Base-by-base conservation (phyloP, 2,888 invertebrate species). In the Drosophila peninsularis region DNA sequence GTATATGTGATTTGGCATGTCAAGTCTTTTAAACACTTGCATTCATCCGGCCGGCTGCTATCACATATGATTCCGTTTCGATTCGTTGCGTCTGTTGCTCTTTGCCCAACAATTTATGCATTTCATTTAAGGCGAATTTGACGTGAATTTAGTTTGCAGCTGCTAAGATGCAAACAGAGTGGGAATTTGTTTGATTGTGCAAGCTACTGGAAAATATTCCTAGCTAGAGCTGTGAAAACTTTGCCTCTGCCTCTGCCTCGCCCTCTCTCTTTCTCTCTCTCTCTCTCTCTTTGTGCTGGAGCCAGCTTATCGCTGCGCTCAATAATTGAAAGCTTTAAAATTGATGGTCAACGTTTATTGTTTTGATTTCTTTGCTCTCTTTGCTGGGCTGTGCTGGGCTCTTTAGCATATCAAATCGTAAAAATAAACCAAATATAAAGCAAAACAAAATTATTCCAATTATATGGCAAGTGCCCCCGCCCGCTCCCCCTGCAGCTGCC, bases 291-390 rank as follows among this genome's bases (percentile, higher is more conserved):
- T 71, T 71, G 41, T 61, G 64, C 61, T 64, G 67, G 67, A 56
- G 69, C 69, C 68, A 72, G 80, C 77, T 85, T 82, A 82, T 82
- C 77, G 85, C 74, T n/a, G 10, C 45, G 45, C 62, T 27, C 60
- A 72, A 74, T 88, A 84, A 84, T 84, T 84, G 86, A 85, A 78
- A 74, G 78, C 83, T 82, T 82, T 82, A 64, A 72, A 86, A 80
- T 84, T 75, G 67, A 75, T 80, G 37, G 41, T 62, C 68, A 85
- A 78, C 75, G 78, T 77, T 85, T 77, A 21, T 21, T 36, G 21
- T 50, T 52, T 2, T 37, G 30, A 17, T 45, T 45, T 45, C 27
- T 24, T 13, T 42, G n/a, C n/a, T 19, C 1, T 11, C 5, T 1
- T 45, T 30, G n/a, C 30, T 32, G 32, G 6, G 27, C 27, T 49